Evolutionary conservation across 1,140 invertebrate species (phyloP), one percentile per base, ranked within the genome.

Genomic region (Carposina sasakii): DNA sequence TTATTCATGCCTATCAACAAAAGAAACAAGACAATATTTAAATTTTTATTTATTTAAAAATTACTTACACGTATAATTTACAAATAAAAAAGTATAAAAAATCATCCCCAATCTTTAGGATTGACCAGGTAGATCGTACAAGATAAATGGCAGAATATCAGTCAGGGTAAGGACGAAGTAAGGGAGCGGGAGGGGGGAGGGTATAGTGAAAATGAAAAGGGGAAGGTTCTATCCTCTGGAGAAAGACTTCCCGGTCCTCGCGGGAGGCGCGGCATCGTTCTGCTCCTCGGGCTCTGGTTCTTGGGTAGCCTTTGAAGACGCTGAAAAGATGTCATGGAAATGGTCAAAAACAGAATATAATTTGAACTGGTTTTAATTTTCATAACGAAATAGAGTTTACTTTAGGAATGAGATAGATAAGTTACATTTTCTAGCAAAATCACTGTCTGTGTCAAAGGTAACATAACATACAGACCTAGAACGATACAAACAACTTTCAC

Each of bases 11-110:
- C n/a, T n/a, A n/a, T n/a, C 50, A 24, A 41, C 30, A 44, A 57
- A 31, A 52, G 21, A 50, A 56, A 51, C 22, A 19, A 48, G 28
- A 31, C 37, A 53, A n/a, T n/a, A 61, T 58, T 59, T 63, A 64
- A 62, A 72, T n/a, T n/a, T 65, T 75, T 70, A 72, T 72, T 81
- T 64, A 64, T 72, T 69, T 74, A 74, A 70, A 67, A 76, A 74
- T 67, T 76, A 77, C 76, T 77, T 77, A 76, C 52, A 71, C 57
- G 59, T 75, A 76, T 72, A 67, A 73, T 77, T 81, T 77, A 77
- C 67, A 81, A 36, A 34, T 52, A 57, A n/a, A 47, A 73, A 71
- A 60, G 52, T 64, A 70, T 71, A 70, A 44, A 57, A 67, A 69
- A 60, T 55, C 57, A 33, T 48, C 50, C 48, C 52, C 34, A 42